These are phyloP conservation scores for Tipula unca DNA, from an alignment of 2,888 invertebrate species.

Conservation along the genomic window DNA sequence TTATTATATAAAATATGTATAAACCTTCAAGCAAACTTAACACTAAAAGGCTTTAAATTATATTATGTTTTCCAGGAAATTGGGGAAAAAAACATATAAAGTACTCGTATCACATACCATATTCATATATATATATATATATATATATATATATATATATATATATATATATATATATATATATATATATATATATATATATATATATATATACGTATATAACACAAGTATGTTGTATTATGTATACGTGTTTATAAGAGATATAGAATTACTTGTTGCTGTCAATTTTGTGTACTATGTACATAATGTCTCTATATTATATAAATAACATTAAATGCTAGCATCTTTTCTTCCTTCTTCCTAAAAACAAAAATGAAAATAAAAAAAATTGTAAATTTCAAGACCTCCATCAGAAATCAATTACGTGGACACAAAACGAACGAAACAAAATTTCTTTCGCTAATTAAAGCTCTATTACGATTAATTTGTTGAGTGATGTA, in stretches of 20 bases:
- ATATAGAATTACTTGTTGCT: conserved; percentile 14
- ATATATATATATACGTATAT: background rate
- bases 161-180: conserved; percentile 14
- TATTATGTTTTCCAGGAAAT: conserved; percentile 23
- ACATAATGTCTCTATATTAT: background rate
- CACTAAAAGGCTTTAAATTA: background rate
- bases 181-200: conserved; percentile 14
- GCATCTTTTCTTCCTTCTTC: background rate
- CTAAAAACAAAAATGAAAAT: background rate
- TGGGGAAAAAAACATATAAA: conserved; percentile 22
- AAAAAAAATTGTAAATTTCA: background rate
- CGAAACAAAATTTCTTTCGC: background rate
- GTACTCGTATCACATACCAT: background rate
- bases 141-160: background rate
- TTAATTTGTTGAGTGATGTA: conserved; percentile 14
- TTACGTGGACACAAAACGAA: background rate
- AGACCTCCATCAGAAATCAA: conserved; percentile 8
- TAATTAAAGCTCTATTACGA: background rate
- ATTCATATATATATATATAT: background rate
- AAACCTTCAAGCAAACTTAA: background rate
- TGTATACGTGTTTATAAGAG: background rate
- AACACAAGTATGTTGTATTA: background rate
- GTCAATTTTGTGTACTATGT: background rate
- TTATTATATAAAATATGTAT: background rate
- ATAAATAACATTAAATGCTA: background rate